phyloP scores from a whole-genome alignment of 2,113 vertebrate genomes.

The Noctilio leporinus region DNA sequence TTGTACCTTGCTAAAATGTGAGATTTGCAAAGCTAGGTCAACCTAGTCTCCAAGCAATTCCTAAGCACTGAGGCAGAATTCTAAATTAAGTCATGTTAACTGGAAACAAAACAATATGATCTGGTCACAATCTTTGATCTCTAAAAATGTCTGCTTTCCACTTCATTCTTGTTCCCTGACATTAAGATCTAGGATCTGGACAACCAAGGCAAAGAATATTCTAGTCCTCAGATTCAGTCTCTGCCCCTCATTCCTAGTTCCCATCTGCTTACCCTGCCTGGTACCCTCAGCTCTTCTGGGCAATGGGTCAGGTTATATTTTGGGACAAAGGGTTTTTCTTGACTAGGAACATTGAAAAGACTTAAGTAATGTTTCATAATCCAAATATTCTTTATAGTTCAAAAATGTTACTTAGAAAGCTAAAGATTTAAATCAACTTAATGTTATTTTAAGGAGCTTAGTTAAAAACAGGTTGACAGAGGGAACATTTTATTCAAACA shows the following conservation, averaged over 20 bases:
- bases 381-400: neutral
- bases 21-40: neutral
- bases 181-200: neutral
- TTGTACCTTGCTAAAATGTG: neutral
- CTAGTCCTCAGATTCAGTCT: neutral
- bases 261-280: neutral
- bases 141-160: neutral
- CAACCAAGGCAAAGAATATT: neutral
- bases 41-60: neutral
- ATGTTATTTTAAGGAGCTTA: slow-evolving; percentile 37
- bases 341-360: neutral
- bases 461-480: slow-evolving; percentile 35
- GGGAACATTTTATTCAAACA: slow-evolving; percentile 40
- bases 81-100: neutral
- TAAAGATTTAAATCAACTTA: slow-evolving; percentile 18
- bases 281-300: neutral
- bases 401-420: slow-evolving; percentile 8
- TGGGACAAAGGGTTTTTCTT: neutral
- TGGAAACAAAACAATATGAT: neutral
- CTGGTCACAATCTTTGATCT: neutral
- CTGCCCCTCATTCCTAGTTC: neutral
- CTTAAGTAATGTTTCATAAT: neutral
- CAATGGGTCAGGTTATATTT: neutral
- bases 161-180: neutral
- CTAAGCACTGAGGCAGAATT: neutral